Evolutionary conservation across 2,113 vertebrate genomes (phyloP).

Genomic region (Pseudopodoces humilis): DNA sequence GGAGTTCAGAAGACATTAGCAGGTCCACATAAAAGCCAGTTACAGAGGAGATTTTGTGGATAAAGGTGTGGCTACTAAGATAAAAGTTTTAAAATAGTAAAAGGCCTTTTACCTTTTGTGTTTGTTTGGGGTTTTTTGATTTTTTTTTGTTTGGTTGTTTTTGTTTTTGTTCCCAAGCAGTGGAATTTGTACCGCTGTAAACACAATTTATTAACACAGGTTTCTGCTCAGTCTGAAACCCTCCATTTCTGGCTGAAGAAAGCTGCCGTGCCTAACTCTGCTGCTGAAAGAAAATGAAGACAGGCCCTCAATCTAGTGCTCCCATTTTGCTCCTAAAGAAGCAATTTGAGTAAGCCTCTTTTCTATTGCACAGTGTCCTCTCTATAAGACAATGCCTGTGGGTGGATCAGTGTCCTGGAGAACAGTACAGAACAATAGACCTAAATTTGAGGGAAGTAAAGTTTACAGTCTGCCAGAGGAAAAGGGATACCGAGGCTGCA

Average conservation of each 20-base stretch:
- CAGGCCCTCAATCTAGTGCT: neutral
- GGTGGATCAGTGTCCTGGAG: neutral
- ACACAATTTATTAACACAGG: neutral
- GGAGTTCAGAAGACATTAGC: neutral
- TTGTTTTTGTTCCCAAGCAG: fast-evolving
- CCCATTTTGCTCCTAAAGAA: neutral
- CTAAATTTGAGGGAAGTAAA: neutral
- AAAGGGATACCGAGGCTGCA: neutral
- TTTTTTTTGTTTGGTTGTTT: neutral
- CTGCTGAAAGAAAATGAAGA: neutral
- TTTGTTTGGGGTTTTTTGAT: fast-evolving
- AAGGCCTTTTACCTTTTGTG: neutral
- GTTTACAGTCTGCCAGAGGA: neutral
- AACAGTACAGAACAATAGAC: neutral
- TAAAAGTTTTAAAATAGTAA: neutral
- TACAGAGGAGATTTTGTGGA: neutral
- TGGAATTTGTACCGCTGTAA: neutral
- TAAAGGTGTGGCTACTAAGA: neutral
- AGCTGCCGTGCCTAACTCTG: neutral
- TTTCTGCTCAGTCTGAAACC: neutral
- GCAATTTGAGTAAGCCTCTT: neutral
- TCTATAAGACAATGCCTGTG: neutral
- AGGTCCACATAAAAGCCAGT: neutral
- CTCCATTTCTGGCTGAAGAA: neutral
- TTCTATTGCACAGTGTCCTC: neutral